A percentile compares a stretch with the other conserved stretches of the same genome.
Evolutionary conservation across 2,888 invertebrate genomes (phyloP).

Genomic region (Chrysolina oricalcia): DNA sequence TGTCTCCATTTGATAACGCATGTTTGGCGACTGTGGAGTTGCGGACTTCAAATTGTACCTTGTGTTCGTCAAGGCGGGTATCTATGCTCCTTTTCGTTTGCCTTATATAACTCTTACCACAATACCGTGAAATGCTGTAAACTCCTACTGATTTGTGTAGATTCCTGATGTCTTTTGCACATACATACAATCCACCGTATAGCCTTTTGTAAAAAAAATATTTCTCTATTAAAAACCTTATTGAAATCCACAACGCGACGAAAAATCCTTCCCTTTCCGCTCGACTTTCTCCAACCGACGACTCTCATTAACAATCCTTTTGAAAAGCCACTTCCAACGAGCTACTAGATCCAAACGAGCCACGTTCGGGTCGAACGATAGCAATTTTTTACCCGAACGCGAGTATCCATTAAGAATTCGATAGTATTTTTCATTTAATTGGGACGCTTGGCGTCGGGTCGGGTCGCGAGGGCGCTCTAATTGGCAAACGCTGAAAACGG

Average conservation of each 20-base stretch:
- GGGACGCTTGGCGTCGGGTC: constrained; percentile 9
- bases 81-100: no score
- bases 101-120: no score
- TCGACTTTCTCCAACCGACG: not conserved
- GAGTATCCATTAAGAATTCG: constrained; percentile 17
- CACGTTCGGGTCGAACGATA: constrained; percentile 10
- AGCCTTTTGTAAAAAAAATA: no score
- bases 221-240: no score
- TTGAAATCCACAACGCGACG: not conserved
- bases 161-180: no score
- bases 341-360: constrained; percentile 10
- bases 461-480: not conserved
- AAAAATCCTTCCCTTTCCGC: not conserved
- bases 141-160: no score
- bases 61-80: no score
- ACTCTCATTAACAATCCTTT: constrained; percentile 4
- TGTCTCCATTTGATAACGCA: no score
- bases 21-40: no score
- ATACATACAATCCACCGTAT: no score
- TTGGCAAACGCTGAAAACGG: constrained; percentile 13
- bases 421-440: constrained; percentile 15
- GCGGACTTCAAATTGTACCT: no score
- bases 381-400: constrained; percentile 9
- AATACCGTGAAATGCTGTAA: no score
- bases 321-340: constrained; percentile 8